Conservation (phyloP, 2,113 vertebrate species). For the Dipodomys stephensi region DNA sequence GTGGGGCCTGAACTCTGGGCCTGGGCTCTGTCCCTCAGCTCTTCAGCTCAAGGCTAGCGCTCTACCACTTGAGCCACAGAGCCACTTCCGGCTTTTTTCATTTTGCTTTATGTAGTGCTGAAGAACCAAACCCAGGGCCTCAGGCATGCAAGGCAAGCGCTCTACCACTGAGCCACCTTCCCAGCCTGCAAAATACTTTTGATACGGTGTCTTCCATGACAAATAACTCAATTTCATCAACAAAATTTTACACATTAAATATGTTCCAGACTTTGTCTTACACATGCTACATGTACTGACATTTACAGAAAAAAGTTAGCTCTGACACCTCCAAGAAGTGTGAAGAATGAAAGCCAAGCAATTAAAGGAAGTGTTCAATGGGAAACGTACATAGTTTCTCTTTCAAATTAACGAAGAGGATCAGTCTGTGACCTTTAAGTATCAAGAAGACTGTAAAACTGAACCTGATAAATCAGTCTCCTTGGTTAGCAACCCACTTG, state of each 20-base stretch:
- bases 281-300: background rate
- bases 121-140: no score
- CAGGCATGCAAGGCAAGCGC: no score
- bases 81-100: no score
- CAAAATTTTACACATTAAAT: slow-evolving; percentile 45
- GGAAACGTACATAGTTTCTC: slow-evolving; percentile 1
- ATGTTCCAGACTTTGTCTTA: slow-evolving; percentile 47
- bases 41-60: no score
- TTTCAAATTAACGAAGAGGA: slow-evolving; percentile 20
- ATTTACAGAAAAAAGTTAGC: slow-evolving; percentile 45
- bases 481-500: slow-evolving; percentile 25
- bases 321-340: slow-evolving; percentile 5
- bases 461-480: slow-evolving; percentile 35
- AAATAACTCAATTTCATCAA: slow-evolving; percentile 38
- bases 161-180: no score
- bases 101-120: no score
- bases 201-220: background rate
- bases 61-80: no score
- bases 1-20: no score
- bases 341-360: slow-evolving; percentile 21
- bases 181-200: background rate
- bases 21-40: no score
- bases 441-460: slow-evolving; percentile 51
- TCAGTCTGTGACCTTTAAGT: slow-evolving; percentile 22
- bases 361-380: slow-evolving; percentile 36